A percentile compares a stretch with the other conserved stretches of the same genome.
These are phyloP conservation scores for Empidonax traillii DNA, from an alignment of 2,113 vertebrate species.

Conservation along the genomic window DNA sequence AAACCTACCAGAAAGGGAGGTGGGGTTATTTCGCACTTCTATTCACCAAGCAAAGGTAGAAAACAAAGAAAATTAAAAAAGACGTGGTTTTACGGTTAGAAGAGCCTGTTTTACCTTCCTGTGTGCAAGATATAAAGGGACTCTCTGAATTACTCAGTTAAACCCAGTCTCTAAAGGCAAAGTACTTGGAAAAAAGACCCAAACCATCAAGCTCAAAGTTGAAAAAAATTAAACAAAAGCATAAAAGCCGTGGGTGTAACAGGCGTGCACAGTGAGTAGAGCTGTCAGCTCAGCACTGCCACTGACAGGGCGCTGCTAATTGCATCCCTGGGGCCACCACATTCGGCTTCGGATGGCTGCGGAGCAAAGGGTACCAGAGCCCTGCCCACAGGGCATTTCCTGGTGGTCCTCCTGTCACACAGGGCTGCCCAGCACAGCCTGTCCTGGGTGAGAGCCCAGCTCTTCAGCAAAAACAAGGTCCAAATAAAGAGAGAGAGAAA, in stretches of 20 bases:
- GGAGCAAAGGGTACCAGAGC: neutral
- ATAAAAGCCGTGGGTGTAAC: neutral
- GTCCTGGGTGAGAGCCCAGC: neutral
- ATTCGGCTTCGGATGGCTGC: neutral
- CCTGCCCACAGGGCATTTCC: neutral
- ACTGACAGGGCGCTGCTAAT: neutral
- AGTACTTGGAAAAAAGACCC: neutral
- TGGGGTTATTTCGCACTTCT: neutral
- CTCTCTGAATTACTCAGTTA: conserved; percentile 14
- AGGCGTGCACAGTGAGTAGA: rapidly evolving
- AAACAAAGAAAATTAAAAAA: neutral
- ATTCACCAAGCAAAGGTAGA: neutral
- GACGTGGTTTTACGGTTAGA: conserved; percentile 25
- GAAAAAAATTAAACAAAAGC: neutral
- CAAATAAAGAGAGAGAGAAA: neutral
- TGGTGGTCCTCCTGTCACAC: rapidly evolving
- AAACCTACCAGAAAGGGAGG: neutral
- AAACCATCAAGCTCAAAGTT: neutral
- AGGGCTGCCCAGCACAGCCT: neutral
- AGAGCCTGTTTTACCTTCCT: conserved; percentile 4
- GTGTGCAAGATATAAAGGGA: neutral
- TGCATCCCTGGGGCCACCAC: neutral
- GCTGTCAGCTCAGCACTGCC: neutral
- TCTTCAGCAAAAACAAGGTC: neutral
- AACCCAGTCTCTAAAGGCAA: neutral